phyloP scores from a whole-genome alignment of 2,888 invertebrate genomes.

The Zygothrica quintamaculata region DNA sequence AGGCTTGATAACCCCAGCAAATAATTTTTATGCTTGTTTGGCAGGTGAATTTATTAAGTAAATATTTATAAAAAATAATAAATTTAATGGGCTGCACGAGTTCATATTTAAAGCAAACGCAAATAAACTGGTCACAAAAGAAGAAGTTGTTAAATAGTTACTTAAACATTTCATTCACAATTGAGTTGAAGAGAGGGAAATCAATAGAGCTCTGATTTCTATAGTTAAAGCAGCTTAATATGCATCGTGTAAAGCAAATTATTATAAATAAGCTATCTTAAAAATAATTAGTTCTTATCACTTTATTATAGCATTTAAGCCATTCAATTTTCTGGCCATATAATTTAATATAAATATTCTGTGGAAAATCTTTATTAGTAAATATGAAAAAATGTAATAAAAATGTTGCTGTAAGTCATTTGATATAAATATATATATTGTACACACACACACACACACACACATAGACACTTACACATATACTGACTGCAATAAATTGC shows the following conservation, averaged over 20 bases:
- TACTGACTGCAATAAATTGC: constrained; percentile 53
- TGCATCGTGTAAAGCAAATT: too few relatives aligned
- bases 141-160: too few relatives aligned
- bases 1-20: constrained; percentile 18
- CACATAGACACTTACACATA: constrained; percentile 6
- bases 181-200: too few relatives aligned
- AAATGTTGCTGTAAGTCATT: constrained; percentile 51
- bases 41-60: constrained; percentile 37
- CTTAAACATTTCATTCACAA: too few relatives aligned
- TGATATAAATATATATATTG: too few relatives aligned
- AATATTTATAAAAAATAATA: constrained; percentile 60
- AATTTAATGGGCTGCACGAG: constrained; percentile 27
- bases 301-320: too few relatives aligned
- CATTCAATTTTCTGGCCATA: too few relatives aligned
- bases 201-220: too few relatives aligned
- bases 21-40: constrained; percentile 21
- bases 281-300: too few relatives aligned
- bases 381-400: constrained; percentile 44
- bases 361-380: constrained; percentile 19
- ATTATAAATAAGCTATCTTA: too few relatives aligned
- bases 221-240: too few relatives aligned
- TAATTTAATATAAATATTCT: constrained; percentile 51
- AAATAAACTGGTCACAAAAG: constrained; percentile 2
- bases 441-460: constrained; percentile 15
- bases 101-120: constrained; percentile 13